A percentile compares a stretch with the other conserved stretches of the same genome.
These are phyloP conservation scores for Cottoperca gobio DNA, from an alignment of 2,797 vertebrate species.

Conservation along the genomic window DNA sequence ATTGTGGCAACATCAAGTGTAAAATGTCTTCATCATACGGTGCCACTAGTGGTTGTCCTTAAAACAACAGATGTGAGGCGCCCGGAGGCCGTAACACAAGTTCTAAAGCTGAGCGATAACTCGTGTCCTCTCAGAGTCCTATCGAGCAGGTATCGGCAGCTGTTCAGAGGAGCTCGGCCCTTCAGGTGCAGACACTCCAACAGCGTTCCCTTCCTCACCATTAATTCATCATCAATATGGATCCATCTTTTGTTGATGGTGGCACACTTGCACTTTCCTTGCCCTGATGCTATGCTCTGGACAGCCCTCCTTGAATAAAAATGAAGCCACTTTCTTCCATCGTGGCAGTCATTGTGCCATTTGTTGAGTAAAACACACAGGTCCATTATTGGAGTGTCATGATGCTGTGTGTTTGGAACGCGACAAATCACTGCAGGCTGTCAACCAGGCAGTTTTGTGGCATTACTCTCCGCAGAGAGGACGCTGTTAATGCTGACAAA, in stretches of 20 bases:
- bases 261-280: constrained; percentile 85
- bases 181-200: constrained; percentile 67
- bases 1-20: constrained; percentile 1
- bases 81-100: constrained; percentile 36
- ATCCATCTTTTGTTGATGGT: constrained; percentile 87
- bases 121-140: constrained; percentile 69
- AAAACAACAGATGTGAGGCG: constrained; percentile 9
- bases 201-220: constrained; percentile 71
- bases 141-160: constrained; percentile 76
- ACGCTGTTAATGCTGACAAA: constrained; percentile 82
- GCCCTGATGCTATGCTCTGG: constrained; percentile 86
- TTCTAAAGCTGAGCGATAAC: constrained; percentile 60
- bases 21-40: constrained; percentile 13
- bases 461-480: constrained; percentile 81
- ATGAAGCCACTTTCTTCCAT: constrained; percentile 74
- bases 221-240: constrained; percentile 77
- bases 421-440: constrained; percentile 82
- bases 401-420: constrained; percentile 72
- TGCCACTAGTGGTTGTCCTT: constrained; percentile 1
- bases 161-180: constrained; percentile 58
- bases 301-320: constrained; percentile 86
- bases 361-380: constrained; percentile 81
- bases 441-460: constrained; percentile 71
- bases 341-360: constrained; percentile 77
- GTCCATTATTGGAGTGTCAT: constrained; percentile 83